Evolutionary conservation across 2,797 vertebrate genomes (phyloP).

Genomic region (Trichosurus vulpecula): DNA sequence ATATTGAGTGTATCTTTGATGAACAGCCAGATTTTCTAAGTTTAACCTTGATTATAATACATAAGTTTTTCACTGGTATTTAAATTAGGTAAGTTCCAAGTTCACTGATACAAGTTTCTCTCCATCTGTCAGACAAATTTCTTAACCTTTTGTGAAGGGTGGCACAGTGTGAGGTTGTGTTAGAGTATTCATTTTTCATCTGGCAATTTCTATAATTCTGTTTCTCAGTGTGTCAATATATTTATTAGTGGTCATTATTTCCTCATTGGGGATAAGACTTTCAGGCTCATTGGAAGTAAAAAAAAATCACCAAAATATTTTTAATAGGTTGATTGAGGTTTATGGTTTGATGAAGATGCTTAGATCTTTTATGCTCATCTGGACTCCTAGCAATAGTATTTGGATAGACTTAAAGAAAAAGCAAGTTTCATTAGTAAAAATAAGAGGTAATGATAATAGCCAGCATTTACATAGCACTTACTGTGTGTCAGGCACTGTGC

Average conservation of each 20-base stretch:
- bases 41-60: background rate
- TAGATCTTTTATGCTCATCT: background rate
- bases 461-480: background rate
- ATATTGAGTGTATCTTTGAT: background rate
- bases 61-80: background rate
- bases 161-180: background rate
- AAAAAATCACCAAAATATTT: background rate
- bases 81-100: background rate
- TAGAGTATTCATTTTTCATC: background rate
- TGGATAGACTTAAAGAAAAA: background rate
- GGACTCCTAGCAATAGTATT: background rate
- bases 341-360: background rate
- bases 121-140: background rate
- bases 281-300: background rate
- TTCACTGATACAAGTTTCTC: background rate
- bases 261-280: background rate
- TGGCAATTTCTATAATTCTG: background rate
- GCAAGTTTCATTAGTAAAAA: background rate
- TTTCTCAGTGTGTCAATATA: background rate
- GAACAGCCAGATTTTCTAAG: background rate
- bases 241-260: background rate
- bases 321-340: background rate
- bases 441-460: background rate
- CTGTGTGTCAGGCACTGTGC: background rate
- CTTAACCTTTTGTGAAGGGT: background rate